phyloP scores from a whole-genome alignment of 2,113 vertebrate genomes.

The Regulus satrapa region DNA sequence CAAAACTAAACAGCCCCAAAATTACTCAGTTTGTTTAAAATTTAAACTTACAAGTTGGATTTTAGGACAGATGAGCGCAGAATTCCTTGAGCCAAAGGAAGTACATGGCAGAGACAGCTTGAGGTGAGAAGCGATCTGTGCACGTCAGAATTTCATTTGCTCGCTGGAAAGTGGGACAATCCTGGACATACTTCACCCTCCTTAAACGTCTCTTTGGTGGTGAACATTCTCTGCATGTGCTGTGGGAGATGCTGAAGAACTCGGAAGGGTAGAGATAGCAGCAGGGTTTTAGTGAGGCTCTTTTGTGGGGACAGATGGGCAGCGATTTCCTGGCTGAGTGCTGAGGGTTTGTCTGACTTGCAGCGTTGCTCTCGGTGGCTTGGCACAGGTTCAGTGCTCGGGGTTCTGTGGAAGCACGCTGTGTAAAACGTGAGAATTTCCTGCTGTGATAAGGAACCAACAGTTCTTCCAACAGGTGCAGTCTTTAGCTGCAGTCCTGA shows the following conservation, averaged over 20 bases:
- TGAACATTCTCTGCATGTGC: background rate
- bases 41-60: background rate
- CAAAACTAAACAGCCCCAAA: background rate
- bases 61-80: background rate
- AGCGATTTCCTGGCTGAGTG: background rate
- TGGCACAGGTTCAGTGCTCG: background rate
- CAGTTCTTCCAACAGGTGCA: constrained; percentile 25
- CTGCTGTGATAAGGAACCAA: background rate
- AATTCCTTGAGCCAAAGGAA: accelerated
- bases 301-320: background rate
- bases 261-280: background rate
- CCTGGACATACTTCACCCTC: background rate
- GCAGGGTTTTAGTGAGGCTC: background rate
- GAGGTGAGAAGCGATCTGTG: background rate
- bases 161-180: background rate
- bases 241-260: background rate
- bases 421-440: background rate
- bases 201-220: background rate
- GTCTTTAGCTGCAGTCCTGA: background rate
- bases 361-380: background rate
- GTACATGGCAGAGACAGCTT: background rate
- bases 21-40: background rate
- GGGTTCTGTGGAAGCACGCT: background rate
- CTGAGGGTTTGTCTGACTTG: accelerated
- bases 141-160: background rate